phyloP scores from a whole-genome alignment of 2,113 vertebrate species.

The Cricetomys ansorgei region DNA sequence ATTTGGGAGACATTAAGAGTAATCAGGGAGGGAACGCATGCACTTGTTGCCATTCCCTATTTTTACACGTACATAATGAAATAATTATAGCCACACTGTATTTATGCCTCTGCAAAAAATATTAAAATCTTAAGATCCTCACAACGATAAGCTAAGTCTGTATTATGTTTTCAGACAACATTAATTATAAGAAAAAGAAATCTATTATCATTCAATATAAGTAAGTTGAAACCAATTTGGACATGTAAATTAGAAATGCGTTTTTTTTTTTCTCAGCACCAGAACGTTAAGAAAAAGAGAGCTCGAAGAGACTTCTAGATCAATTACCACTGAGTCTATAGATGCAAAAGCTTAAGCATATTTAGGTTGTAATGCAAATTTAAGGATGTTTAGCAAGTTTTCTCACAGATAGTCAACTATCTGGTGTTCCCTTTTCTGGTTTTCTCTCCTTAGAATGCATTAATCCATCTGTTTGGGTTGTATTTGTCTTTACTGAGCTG shows the following conservation, averaged over 20 bases:
- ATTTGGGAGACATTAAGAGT: slow-evolving; percentile 93
- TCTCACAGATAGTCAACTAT: slow-evolving; percentile 49
- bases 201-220: slow-evolving; percentile 90
- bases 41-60: slow-evolving; percentile 89
- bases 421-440: background rate
- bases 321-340: slow-evolving; percentile 81
- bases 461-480: background rate
- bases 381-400: slow-evolving; percentile 73
- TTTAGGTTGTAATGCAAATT: slow-evolving; percentile 74
- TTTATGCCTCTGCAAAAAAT: slow-evolving; percentile 90
- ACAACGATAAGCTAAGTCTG: slow-evolving; percentile 91
- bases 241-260: slow-evolving; percentile 90
- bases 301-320: slow-evolving; percentile 78
- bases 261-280: slow-evolving; percentile 83
- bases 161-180: slow-evolving; percentile 89
- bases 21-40: slow-evolving; percentile 92
- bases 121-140: slow-evolving; percentile 91
- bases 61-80: slow-evolving; percentile 93
- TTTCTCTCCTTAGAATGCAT: slow-evolving; percentile 35
- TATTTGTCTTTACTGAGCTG: background rate
- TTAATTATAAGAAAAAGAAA: slow-evolving; percentile 92
- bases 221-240: slow-evolving; percentile 92
- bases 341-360: slow-evolving; percentile 65
- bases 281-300: slow-evolving; percentile 79
- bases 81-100: slow-evolving; percentile 91